Percentiles rank a stretch among this genome's conserved stretches.
Conservation (phyloP, 2,113 vertebrate genomes). For the Pomatostomus ruficeps region DNA sequence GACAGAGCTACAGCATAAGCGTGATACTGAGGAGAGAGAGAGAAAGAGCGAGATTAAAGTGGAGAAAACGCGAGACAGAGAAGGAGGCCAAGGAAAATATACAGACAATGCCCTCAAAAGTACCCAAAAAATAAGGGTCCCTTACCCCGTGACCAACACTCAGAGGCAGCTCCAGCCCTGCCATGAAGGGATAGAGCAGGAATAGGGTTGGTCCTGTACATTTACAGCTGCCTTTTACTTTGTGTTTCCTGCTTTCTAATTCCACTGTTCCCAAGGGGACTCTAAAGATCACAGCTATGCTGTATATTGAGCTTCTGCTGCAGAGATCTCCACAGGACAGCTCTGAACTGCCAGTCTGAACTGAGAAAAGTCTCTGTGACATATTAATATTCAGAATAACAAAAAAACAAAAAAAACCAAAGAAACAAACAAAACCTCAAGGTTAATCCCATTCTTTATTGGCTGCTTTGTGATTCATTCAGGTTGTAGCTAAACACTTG, state of each 20-base stretch:
- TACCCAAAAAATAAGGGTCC: not conserved
- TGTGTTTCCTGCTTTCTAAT: not conserved
- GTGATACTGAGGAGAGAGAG: not conserved
- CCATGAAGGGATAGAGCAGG: not conserved
- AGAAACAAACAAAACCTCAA: not conserved
- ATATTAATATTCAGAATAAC: not conserved
- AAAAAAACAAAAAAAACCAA: not conserved
- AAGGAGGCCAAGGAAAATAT: not conserved
- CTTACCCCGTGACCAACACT: accelerated
- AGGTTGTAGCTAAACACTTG: not conserved
- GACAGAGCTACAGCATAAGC: not conserved
- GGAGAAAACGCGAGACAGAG: not conserved
- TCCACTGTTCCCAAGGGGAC: not conserved
- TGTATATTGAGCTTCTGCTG: not conserved
- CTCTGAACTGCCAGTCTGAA: not conserved
- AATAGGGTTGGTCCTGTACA: not conserved
- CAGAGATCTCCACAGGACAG: not conserved
- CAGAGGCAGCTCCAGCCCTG: not conserved
- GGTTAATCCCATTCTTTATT: not conserved
- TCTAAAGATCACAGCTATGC: not conserved
- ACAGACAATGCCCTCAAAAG: not conserved
- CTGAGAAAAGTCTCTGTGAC: not conserved
- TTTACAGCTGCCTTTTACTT: not conserved
- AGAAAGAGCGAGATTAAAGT: not conserved
- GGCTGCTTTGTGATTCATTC: not conserved